phyloP scores from a whole-genome alignment of 2,888 invertebrate species.

The Eustalomyia histrio region DNA sequence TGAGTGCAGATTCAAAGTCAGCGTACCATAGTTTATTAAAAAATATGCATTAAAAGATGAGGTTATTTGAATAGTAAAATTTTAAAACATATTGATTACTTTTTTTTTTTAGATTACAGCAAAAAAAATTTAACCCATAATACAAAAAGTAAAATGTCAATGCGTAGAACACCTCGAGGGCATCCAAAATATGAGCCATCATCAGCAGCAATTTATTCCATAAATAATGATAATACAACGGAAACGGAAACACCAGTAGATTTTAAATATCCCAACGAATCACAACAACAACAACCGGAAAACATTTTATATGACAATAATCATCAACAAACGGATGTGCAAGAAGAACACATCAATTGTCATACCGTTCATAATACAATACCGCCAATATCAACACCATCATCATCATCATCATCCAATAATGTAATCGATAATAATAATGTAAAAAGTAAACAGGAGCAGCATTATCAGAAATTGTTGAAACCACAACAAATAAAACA shows the following conservation, averaged over 20 bases:
- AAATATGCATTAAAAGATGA: too few species aligned
- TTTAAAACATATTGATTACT: too few species aligned
- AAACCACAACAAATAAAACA: constrained; percentile 29
- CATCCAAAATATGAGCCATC: constrained; percentile 32
- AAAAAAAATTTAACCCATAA: constrained; percentile 23
- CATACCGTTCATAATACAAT: not conserved
- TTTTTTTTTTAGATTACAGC: not conserved
- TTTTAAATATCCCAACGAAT: constrained; percentile 41
- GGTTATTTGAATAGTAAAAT: too few species aligned
- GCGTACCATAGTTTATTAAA: too few species aligned
- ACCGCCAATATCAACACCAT: not conserved
- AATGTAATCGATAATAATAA: constrained; percentile 26
- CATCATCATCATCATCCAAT: not conserved
- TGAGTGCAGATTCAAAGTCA: too few species aligned
- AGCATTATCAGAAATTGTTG: constrained; percentile 26
- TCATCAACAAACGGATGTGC: constrained; percentile 45
- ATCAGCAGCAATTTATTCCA: constrained; percentile 13
- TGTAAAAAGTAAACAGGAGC: constrained; percentile 23
- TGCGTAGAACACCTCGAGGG: constrained; percentile 39
- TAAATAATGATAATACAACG: constrained; percentile 30
- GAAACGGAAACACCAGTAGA: constrained; percentile 36
- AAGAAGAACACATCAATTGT: constrained; percentile 40
- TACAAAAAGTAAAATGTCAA: constrained; percentile 23
- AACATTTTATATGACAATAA: constrained; percentile 33
- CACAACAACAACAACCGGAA: constrained; percentile 39